A percentile compares a stretch with the other conserved stretches of the same genome.
phyloP scores from a whole-genome alignment of 2,888 invertebrate genomes.

The Caprella mutica region DNA sequence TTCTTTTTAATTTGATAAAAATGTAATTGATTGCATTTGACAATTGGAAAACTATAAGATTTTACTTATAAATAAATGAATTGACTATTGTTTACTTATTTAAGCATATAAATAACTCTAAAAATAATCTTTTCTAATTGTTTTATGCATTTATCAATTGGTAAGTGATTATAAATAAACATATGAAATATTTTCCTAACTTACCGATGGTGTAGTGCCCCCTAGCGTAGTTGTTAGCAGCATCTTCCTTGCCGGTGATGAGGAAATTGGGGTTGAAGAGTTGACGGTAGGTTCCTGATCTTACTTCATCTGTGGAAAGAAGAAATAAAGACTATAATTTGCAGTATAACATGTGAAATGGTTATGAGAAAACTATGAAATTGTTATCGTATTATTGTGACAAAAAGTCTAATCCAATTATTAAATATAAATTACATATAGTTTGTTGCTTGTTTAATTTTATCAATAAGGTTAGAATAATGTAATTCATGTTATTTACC shows the following conservation, averaged over 20 bases:
- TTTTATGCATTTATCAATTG: not conserved
- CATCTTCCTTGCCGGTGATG: conserved; percentile 92
- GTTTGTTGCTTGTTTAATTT: no score
- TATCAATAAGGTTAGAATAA: no score
- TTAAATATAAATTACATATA: no score
- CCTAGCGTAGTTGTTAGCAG: conserved; percentile 93
- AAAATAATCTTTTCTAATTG: not conserved
- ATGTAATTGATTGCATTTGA: no score
- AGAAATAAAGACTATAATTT: not conserved
- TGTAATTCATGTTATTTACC: no score
- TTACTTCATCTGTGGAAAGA: conserved; percentile 51
- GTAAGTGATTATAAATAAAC: not conserved
- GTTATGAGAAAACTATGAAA: no score
- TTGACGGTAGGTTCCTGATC: conserved; percentile 86
- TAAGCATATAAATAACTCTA: conserved; percentile 14
- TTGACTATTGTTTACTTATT: not conserved
- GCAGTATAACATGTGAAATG: no score
- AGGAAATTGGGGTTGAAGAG: conserved; percentile 94
- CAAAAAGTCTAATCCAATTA: no score
- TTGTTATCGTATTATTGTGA: no score
- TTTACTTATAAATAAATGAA: conserved; percentile 1
- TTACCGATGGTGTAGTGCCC: conserved; percentile 90
- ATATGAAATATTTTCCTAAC: not conserved
- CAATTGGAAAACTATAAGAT: not conserved
- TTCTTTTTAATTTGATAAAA: no score